phyloP scores from a whole-genome alignment of 2,888 invertebrate species.

The Pristionchus japonicus region DNA sequence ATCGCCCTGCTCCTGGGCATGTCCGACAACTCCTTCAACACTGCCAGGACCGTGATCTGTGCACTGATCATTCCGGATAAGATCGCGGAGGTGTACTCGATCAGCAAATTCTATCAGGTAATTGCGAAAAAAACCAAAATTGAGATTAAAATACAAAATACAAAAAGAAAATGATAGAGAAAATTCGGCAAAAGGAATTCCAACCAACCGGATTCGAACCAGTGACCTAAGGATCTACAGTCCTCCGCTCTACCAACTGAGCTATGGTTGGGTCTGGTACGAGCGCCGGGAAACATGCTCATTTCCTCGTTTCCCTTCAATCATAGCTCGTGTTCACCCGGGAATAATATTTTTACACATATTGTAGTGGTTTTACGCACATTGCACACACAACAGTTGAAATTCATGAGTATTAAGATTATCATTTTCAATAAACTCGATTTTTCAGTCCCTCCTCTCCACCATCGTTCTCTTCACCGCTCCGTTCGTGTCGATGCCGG shows the following conservation, averaged over 20 bases:
- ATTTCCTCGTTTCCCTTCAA: not conserved
- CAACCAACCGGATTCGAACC: constrained; percentile 47
- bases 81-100: not conserved
- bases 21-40: not conserved
- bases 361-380: no score
- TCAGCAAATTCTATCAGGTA: not conserved
- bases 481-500: not conserved
- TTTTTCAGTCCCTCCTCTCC: not conserved
- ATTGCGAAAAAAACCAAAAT: no score
- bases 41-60: not conserved
- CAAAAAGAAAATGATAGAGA: not conserved
- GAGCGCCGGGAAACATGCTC: not conserved
- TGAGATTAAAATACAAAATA: not conserved
- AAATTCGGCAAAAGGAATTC: constrained; percentile 32
- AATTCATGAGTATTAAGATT: not conserved
- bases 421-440: not conserved
- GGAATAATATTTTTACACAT: no score
- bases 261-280: constrained; percentile 9
- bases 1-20: not conserved
- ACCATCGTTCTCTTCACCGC: not conserved
- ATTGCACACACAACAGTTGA: no score
- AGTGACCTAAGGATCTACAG: constrained; percentile 49
- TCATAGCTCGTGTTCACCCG: no score
- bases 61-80: not conserved
- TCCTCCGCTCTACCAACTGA: constrained; percentile 51